Evolutionary conservation across 2,888 invertebrate species (phyloP).

Genomic region (Tuberolachnus salignus): DNA sequence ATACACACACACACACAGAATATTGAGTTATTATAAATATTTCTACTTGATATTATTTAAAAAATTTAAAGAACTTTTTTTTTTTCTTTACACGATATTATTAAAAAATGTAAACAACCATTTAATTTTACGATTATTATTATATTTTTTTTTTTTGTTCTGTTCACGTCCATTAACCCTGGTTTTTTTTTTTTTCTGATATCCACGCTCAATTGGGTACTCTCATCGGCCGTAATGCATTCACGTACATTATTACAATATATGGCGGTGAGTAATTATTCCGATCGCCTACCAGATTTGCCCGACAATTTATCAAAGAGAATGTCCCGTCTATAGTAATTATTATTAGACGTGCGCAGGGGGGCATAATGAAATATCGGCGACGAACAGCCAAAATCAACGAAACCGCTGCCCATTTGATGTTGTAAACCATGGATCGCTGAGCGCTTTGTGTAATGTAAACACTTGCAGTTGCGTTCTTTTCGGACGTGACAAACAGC

Average conservation of each 20-base stretch:
- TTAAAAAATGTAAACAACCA: too few relatives aligned
- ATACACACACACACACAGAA: neutral
- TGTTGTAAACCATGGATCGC: neutral
- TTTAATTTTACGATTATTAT: neutral
- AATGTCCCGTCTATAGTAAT: slow-evolving; percentile 6
- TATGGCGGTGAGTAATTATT: neutral
- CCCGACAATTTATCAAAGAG: neutral
- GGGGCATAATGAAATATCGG: neutral
- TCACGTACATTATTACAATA: neutral
- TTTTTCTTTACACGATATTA: neutral
- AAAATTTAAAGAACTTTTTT: neutral
- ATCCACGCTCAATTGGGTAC: slow-evolving; percentile 9
- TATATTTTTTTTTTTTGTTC: neutral
- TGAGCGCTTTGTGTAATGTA: slow-evolving; percentile 24
- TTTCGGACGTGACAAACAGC: neutral
- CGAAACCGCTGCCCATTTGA: neutral
- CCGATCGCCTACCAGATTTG: neutral
- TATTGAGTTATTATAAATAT: slow-evolving; percentile 24
- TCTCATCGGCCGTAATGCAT: neutral
- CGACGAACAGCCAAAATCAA: neutral
- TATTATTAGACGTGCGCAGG: neutral
- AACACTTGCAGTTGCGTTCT: slow-evolving; percentile 3
- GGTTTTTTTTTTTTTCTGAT: neutral
- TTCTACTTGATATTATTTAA: neutral
- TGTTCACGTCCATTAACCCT: slow-evolving; percentile 23